Conservation (phyloP, 2,797 vertebrate genomes). For the Pangasius macronema region DNA sequence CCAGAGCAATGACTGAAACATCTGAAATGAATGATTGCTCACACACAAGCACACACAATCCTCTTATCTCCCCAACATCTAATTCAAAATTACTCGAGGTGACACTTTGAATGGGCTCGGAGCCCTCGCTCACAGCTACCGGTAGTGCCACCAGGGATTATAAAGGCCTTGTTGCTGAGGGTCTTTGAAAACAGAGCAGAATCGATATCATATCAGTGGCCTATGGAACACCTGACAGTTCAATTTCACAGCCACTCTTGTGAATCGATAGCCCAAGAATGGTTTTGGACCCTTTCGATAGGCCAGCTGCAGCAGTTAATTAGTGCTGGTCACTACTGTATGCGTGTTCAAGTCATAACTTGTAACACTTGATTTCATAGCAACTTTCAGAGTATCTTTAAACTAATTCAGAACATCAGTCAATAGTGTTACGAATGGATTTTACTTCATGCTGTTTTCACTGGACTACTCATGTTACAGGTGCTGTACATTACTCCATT, state of each 20-base stretch:
- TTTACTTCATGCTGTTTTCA: background rate
- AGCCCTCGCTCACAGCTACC: constrained; percentile 18
- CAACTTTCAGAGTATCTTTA: constrained; percentile 57
- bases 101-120: constrained; percentile 44
- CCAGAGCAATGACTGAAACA: constrained; percentile 4
- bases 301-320: constrained; percentile 68
- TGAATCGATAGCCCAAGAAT: constrained; percentile 80
- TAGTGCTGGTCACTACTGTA: constrained; percentile 64
- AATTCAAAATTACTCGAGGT: constrained; percentile 42
- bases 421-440: background rate
- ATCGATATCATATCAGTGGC: constrained; percentile 86
- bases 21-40: constrained; percentile 30
- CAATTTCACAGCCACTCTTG: constrained; percentile 79
- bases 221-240: constrained; percentile 80
- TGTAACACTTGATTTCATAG: constrained; percentile 62
- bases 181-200: constrained; percentile 58
- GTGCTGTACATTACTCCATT: background rate
- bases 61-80: constrained; percentile 38
- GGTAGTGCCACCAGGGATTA: constrained; percentile 19
- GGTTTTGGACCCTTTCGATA: constrained; percentile 71
- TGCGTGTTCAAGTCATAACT: constrained; percentile 57
- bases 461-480: constrained; percentile 5
- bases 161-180: constrained; percentile 47
- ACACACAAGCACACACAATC: constrained; percentile 26
- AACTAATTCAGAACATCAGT: constrained; percentile 60